phyloP scores from a whole-genome alignment of 2,888 invertebrate genomes.

The Pediacus dermestoides region DNA sequence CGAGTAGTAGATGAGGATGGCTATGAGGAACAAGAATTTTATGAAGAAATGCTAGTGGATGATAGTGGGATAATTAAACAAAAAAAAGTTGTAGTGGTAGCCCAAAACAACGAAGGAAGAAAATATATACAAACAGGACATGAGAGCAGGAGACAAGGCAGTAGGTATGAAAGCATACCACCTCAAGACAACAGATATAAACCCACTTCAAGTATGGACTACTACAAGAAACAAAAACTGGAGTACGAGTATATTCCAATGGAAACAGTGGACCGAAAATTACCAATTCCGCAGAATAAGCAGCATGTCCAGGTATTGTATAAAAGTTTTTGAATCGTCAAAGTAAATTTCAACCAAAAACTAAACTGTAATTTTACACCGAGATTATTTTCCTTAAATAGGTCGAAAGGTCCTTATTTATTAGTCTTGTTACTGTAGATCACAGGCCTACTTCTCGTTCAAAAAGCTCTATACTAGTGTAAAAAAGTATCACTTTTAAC shows the following conservation, averaged over 20 bases:
- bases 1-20: constrained; percentile 22
- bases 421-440: no score
- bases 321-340: no score
- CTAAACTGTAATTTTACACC: no score
- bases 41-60: constrained; percentile 48
- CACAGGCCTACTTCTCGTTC: no score
- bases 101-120: constrained; percentile 42
- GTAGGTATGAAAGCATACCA: constrained; percentile 9
- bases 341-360: no score
- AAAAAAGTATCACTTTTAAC: no score
- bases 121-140: constrained; percentile 42
- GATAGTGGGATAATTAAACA: constrained; percentile 43
- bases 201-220: constrained; percentile 26
- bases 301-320: constrained; percentile 44
- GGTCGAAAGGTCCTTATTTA: no score
- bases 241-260: constrained; percentile 58
- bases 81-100: constrained; percentile 45
- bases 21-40: constrained; percentile 47
- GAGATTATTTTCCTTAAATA: no score
- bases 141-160: constrained; percentile 48
- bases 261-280: constrained; percentile 45
- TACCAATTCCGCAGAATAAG: constrained; percentile 52
- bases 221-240: constrained; percentile 39
- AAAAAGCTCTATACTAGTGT: no score
- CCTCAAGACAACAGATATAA: constrained; percentile 18